Percentiles rank a stretch among this genome's conserved stretches.
Conservation (phyloP, 1,140 invertebrate species). For the Philopotamus ludificatus region DNA sequence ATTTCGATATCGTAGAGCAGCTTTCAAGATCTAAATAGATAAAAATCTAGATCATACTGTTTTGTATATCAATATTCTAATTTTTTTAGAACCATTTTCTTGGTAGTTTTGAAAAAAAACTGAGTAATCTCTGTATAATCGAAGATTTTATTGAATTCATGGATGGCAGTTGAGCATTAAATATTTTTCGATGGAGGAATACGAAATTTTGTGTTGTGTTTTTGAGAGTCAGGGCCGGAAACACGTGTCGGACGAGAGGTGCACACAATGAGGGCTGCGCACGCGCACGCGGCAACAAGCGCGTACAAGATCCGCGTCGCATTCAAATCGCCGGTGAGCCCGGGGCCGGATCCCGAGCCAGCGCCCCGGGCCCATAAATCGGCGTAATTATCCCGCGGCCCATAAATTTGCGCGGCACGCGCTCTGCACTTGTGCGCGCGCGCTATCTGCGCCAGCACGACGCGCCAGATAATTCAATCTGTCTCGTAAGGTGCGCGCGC, state of each 20-base stretch:
- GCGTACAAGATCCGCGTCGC: constrained; percentile 45
- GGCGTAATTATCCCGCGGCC: constrained; percentile 55
- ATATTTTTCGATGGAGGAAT: too few species aligned
- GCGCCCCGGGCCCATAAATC: constrained; percentile 49
- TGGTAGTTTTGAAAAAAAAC: too few species aligned
- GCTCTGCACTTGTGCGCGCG: constrained; percentile 37
- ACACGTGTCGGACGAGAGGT: neutral
- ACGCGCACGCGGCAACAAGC: constrained; percentile 45
- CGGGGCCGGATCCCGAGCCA: constrained; percentile 36
- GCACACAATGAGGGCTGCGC: neutral
- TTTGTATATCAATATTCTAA: too few species aligned
- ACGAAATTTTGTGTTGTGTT: too few species aligned
- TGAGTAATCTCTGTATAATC: too few species aligned
- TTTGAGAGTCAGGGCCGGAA: too few species aligned
- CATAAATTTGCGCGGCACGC: constrained; percentile 51
- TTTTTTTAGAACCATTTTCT: too few species aligned
- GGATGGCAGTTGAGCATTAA: too few species aligned
- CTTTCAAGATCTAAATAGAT: too few species aligned
- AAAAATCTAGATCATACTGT: too few species aligned
- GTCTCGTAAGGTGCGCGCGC: neutral
- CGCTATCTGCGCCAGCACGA: neutral
- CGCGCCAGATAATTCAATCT: constrained; percentile 1
- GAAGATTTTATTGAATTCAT: too few species aligned
- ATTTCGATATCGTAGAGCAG: too few species aligned
- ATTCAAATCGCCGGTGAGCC: constrained; percentile 44